Conservation (phyloP, 1,140 invertebrate genomes). For the Zaprionus kolodkinae region DNA sequence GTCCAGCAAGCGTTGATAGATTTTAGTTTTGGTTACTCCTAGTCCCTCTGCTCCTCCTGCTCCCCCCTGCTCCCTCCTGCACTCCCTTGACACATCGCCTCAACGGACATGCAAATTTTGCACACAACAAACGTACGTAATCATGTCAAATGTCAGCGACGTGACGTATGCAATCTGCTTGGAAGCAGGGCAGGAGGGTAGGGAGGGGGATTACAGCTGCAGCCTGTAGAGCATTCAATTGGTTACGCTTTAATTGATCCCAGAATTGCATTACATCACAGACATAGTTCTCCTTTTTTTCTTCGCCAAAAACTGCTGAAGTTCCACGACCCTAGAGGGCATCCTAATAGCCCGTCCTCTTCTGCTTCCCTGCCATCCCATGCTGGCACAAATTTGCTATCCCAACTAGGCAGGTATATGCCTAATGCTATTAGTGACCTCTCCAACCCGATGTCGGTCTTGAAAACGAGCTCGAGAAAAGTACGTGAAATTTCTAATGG, state of each 20-base stretch:
- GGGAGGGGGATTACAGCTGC: neutral
- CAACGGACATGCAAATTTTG: constrained; percentile 70
- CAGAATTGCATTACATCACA: neutral
- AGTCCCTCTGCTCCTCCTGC: no score
- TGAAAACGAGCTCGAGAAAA: constrained; percentile 25
- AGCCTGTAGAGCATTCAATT: neutral
- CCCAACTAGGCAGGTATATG: neutral
- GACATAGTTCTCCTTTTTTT: no score
- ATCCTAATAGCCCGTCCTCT: neutral
- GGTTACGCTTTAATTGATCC: neutral
- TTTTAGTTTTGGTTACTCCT: constrained; percentile 54
- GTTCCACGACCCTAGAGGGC: no score
- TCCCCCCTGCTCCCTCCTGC: neutral
- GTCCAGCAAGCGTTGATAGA: constrained; percentile 74
- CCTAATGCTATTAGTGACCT: constrained; percentile 57
- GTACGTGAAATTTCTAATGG: constrained; percentile 36
- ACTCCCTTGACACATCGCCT: no score
- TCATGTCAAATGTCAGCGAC: constrained; percentile 76
- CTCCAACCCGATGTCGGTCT: constrained; percentile 28
- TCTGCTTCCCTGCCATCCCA: no score
- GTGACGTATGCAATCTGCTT: neutral
- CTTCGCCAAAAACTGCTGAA: no score
- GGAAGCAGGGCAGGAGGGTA: no score
- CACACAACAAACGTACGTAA: constrained; percentile 77
- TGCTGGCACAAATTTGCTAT: neutral